Base-by-base conservation (phyloP, 2,113 vertebrate genomes). In the Gavia stellata region DNA sequence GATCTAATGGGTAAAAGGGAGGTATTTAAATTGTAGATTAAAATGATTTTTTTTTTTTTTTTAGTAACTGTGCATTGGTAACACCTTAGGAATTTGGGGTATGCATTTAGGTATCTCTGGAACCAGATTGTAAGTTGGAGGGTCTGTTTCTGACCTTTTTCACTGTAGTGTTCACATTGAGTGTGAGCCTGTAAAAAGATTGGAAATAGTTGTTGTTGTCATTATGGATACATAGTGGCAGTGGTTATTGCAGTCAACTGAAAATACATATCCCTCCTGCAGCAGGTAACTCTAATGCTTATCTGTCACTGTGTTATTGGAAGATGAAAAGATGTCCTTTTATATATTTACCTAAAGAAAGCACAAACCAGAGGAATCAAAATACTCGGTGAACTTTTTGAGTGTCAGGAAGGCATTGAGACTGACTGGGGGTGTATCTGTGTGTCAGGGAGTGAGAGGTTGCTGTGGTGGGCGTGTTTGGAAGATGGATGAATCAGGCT, bases 391-490 rank as follows among this genome's bases (percentile, higher is more conserved):
- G 50, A 75, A 12, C 7, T 61, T 44, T 72, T 65, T 63, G 20
- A 65, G 28, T 44, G 78, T 78, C 53, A 45, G 42, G 44, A 81
- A 34, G 68, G 68, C 52, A 36, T 10, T 20, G 44, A 3, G 0
- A 36, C 40, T 31, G 40, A 7, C 24, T 12, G 8, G 40, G 28
- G 17, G 4, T 2, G 1, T 42, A 44, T 65, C 42, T 71, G 36
- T 44, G 20, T 52, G 34, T 44, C 38, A 29, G 40, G 18, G 28
- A 79, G 21, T 6, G 16, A 28, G 33, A 45, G n/a, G 26, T 66
- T 1, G 2, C 71, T 67, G 47, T 1, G 0, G 25, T 67, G 59
- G 29, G 34, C 12, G 7, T 0, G 3, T 34, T 49, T 25, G n/a
- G 38, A 86, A 63, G 77, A 82, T 3, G 7, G 25, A 78, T 72